Conservation (phyloP, 2,113 vertebrate species). For the Columba janthina region DNA sequence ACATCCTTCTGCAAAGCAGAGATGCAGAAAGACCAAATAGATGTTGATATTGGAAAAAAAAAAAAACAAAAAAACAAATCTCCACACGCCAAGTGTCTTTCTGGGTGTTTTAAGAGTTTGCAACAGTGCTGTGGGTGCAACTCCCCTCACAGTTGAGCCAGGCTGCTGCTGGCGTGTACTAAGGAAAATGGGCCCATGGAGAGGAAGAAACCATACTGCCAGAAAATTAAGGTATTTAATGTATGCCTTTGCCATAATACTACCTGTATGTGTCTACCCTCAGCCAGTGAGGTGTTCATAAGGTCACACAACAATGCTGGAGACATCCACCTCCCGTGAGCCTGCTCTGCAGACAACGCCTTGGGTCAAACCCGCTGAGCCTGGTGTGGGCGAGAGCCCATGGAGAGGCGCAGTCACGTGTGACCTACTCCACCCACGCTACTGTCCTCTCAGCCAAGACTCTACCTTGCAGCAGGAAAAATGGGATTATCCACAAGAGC, state of each 20-base stretch:
- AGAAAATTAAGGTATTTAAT: neutral
- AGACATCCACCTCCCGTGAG: neutral
- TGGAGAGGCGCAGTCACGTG: neutral
- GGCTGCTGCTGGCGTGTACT: neutral
- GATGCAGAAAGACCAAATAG: neutral
- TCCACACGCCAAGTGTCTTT: neutral
- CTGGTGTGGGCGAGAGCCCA: neutral
- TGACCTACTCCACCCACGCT: neutral
- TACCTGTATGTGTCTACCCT: neutral
- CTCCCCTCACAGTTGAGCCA: neutral
- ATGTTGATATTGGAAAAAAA: neutral
- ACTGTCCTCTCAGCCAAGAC: neutral
- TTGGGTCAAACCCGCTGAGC: neutral
- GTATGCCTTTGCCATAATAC: neutral
- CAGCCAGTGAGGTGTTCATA: rapidly evolving
- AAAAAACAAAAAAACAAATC: neutral
- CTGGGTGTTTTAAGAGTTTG: neutral
- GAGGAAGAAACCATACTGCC: neutral
- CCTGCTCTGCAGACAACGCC: neutral
- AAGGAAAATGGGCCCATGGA: neutral
- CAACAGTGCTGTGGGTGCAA: neutral
- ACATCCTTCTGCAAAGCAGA: neutral
- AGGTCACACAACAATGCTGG: neutral
- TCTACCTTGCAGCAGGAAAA: conserved; percentile 59
- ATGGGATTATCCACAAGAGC: conserved; percentile 38